A percentile compares a stretch with the other conserved stretches of the same genome.
Conservation (phyloP, 2,888 invertebrate species). For the Troides oblongomaculatus region DNA sequence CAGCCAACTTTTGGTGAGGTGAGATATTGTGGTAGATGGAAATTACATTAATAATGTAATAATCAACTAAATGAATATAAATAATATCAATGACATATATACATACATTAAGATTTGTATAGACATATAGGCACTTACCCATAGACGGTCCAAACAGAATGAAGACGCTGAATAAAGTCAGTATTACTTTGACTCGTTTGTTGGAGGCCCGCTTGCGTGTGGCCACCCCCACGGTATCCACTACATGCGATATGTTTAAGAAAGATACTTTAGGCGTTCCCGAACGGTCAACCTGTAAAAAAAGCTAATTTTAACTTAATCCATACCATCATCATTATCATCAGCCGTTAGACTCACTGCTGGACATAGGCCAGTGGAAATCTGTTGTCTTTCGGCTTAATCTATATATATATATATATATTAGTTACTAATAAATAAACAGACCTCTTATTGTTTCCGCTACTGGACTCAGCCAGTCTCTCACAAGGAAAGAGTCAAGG, state of each 20-base stretch:
- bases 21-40: no score
- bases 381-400: no score
- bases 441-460: no score
- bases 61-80: background rate
- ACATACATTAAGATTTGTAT: background rate
- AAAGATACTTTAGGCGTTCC: slow-evolving; percentile 77
- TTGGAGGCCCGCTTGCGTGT: slow-evolving; percentile 61
- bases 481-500: no score
- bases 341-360: no score
- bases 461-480: no score
- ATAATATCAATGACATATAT: background rate
- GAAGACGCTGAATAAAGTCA: slow-evolving; percentile 73
- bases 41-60: no score
- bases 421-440: no score
- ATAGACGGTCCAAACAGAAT: slow-evolving; percentile 75
- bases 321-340: no score
- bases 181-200: slow-evolving; percentile 61
- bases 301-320: background rate
- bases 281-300: slow-evolving; percentile 58
- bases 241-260: slow-evolving; percentile 85
- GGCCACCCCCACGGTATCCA: slow-evolving; percentile 72
- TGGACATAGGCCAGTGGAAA: no score
- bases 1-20: no score
- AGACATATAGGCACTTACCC: slow-evolving; percentile 56
- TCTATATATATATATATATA: no score